Evolutionary conservation across 2,113 vertebrate species (phyloP).

Genomic region (Clarias batrachus): DNA sequence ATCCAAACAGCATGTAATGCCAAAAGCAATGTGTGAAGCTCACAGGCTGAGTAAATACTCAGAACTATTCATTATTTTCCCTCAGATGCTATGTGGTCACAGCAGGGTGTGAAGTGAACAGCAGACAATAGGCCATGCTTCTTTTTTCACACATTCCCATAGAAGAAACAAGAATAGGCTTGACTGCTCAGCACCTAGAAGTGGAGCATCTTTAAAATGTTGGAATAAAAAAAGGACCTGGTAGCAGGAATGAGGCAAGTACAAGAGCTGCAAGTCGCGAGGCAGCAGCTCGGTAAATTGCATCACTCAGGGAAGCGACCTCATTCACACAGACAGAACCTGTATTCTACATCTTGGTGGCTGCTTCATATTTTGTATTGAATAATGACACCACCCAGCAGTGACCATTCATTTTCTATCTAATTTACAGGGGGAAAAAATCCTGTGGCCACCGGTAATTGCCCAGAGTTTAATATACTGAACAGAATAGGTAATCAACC

Average conservation of each 20-base stretch:
- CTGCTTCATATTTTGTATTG: background rate
- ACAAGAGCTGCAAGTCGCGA: background rate
- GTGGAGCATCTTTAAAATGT: background rate
- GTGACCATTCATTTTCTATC: background rate
- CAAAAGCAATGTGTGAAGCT: background rate
- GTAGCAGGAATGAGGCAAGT: background rate
- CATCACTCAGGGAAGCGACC: background rate
- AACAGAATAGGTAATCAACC: background rate
- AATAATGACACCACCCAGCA: background rate
- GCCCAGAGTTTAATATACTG: background rate
- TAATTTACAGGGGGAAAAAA: background rate
- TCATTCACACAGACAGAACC: background rate
- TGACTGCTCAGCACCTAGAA: background rate
- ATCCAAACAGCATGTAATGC: background rate
- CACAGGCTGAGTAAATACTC: background rate
- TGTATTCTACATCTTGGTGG: background rate
- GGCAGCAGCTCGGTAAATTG: background rate
- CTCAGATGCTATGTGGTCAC: background rate
- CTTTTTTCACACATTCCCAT: background rate
- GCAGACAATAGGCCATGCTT: background rate
- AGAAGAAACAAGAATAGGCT: background rate
- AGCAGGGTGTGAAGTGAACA: background rate
- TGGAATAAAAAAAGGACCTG: background rate
- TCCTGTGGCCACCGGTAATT: background rate
- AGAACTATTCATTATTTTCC: background rate